Evolutionary conservation across 2,888 invertebrate species (phyloP).

Genomic region (Leucophenga maculata): DNA sequence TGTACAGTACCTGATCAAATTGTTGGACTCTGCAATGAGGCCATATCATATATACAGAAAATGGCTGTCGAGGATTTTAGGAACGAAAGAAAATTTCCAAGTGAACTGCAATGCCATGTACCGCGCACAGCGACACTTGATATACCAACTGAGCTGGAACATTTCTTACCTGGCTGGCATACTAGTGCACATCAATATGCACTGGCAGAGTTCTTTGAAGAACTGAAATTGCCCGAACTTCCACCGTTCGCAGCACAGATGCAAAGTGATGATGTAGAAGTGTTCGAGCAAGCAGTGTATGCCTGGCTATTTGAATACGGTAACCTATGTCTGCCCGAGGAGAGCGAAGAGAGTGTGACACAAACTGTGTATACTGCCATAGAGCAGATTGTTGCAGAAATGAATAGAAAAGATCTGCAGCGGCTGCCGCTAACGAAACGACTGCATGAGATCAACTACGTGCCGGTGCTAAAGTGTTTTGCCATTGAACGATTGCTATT

Average conservation of each 20-base stretch:
- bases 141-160: slow-evolving; percentile 79
- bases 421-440: slow-evolving; percentile 33
- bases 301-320: slow-evolving; percentile 60
- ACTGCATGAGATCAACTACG: slow-evolving; percentile 50
- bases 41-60: slow-evolving; percentile 76
- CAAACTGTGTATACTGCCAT: slow-evolving; percentile 58
- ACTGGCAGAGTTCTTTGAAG: slow-evolving; percentile 74
- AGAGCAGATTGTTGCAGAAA: slow-evolving; percentile 50
- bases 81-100: slow-evolving; percentile 78
- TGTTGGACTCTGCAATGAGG: slow-evolving; percentile 79
- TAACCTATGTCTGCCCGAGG: slow-evolving; percentile 40
- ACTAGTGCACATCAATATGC: slow-evolving; percentile 73
- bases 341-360: slow-evolving; percentile 50
- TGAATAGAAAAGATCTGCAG: slow-evolving; percentile 42
- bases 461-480: slow-evolving; percentile 60
- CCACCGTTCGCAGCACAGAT: slow-evolving; percentile 33
- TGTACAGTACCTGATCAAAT: slow-evolving; percentile 73
- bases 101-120: slow-evolving; percentile 77
- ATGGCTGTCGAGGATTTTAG: slow-evolving; percentile 77
- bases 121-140: slow-evolving; percentile 68
- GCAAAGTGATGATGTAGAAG: background rate
- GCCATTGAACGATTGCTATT: slow-evolving; percentile 51
- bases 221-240: slow-evolving; percentile 73
- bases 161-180: slow-evolving; percentile 78
- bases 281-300: slow-evolving; percentile 32